Base-by-base conservation (phyloP, 2,888 invertebrate genomes). In the Dyspetes luteomarginatus region DNA sequence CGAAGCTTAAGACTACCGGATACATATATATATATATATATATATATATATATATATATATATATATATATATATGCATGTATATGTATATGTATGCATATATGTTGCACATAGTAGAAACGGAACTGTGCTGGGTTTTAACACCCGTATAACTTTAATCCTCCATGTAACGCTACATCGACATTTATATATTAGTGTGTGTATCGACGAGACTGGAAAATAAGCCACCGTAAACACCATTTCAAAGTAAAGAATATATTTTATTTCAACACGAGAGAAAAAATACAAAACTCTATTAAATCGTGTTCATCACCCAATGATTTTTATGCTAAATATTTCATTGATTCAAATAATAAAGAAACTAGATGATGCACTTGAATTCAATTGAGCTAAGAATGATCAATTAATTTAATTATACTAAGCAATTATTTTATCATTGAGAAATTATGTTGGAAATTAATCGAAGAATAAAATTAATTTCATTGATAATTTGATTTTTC, bases 141-240 rank as follows among this genome's bases (percentile, higher is more conserved):
- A 67, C 48, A 58, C 64, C 69, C 72, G 43, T 19, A 30, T 71
- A 64, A 65, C 36, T 73, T 64, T 73, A 64, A 64, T 73, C 62
- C 62, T 50, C 60, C 58, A 36, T 36, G 68, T 45, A 60, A 48
- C 45, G 30, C 30, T n/a, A 24, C 5, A 55, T 36, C 52, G 52
- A 26, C 41, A 41, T 72, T 52, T 62, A 50, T 52, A 9, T 52
- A 24, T 30, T 5, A n/a, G 15, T 28, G n/a, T 7, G 30, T 28
- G 28, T n/a, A 30, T 56, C 12, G 19, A 30, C 30, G 17, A 65
- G 65, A 28, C 15, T 52, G 52, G 22, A 17, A 52, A 48, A 52
- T 52, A 52, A 52, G 52, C 52, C 52, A 52, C 52, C 52, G 22
- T 52, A 52, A 52, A 52, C 52, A 12, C 52, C 22, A n/a, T n/a